Evolutionary conservation across 2,113 vertebrate species (phyloP), one percentile per base, ranked within the genome.

Genomic region (Lagenorhynchus albirostris): DNA sequence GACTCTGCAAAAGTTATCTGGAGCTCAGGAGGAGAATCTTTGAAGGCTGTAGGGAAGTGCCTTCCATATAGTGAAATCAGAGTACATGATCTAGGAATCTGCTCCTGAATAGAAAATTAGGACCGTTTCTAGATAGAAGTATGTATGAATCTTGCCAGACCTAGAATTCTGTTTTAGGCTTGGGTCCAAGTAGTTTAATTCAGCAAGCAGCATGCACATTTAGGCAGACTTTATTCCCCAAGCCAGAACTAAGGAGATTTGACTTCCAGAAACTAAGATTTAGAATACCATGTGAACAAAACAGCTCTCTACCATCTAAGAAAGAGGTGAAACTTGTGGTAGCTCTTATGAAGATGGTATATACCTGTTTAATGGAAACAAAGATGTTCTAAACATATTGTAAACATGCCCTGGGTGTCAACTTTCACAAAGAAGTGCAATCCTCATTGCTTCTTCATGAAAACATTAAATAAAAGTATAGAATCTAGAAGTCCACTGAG

Each of bases 381-480:
- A 8, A 3, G 4, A 20, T 33, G 9, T 29, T 95, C 65, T 77
- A 58, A 71, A 76, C 36, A 85, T 36, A 13, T 58, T 53, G 6
- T 18, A 55, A 55, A 50, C 38, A 65, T 73, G 76, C 33, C 6
- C 31, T n/a, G 26, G 15, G 11, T 26, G 9, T 90, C 23, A 83
- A 17, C 73, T 93, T 65, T 47, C 70, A 47, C 5, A 63, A 92
- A 80, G 68, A 77, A 47, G 9, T 67, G 0, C 14, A 60, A 55
- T 38, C 26, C 20, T 17, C 31, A 10, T 63, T 73, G n/a, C n/a
- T 92, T 95, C 63, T 85, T 82, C 63, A 91, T 83, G 44, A 94
- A 68, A 36, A 58, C 36, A 88, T 79, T 91, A 88, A 94, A 97
- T 47, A 92, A 89, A 92, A 77, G 81, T 10, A 91, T 36, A 91